These are phyloP conservation scores for Mixornis gularis DNA, from an alignment of 2,113 vertebrate species.

Conservation along the genomic window DNA sequence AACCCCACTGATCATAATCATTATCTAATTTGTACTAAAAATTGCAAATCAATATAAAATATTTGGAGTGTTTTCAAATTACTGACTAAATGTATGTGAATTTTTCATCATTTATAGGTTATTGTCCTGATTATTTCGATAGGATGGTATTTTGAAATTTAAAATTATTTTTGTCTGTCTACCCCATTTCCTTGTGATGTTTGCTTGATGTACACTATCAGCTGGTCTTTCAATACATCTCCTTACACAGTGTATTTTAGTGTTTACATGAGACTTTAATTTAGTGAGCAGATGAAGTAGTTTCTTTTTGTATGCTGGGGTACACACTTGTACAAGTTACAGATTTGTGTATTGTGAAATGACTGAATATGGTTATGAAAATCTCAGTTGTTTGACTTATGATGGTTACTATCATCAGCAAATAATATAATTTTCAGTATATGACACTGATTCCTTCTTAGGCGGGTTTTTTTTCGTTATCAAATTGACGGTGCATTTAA, in stretches of 20 bases:
- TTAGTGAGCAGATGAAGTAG: background rate
- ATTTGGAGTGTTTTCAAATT: background rate
- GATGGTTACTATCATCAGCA: background rate
- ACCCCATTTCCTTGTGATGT: background rate
- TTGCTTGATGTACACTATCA: background rate
- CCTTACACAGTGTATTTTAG: background rate
- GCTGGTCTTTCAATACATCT: background rate
- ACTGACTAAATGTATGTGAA: background rate
- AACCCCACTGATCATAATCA: background rate
- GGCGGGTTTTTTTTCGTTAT: background rate
- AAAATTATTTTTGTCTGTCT: background rate
- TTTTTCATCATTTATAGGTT: background rate
- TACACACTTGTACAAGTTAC: background rate
- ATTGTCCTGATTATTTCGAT: background rate
- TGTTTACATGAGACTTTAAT: background rate
- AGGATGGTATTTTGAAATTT: background rate
- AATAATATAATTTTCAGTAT: background rate
- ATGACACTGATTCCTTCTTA: background rate
- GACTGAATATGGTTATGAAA: background rate
- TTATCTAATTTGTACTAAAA: background rate
- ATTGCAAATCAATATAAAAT: background rate
- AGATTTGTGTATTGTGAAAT: background rate
- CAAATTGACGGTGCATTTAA: background rate
- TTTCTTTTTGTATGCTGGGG: background rate
- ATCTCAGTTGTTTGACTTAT: background rate